Conservation (phyloP, 2,113 vertebrate genomes). For the Ascaphus truei region DNA sequence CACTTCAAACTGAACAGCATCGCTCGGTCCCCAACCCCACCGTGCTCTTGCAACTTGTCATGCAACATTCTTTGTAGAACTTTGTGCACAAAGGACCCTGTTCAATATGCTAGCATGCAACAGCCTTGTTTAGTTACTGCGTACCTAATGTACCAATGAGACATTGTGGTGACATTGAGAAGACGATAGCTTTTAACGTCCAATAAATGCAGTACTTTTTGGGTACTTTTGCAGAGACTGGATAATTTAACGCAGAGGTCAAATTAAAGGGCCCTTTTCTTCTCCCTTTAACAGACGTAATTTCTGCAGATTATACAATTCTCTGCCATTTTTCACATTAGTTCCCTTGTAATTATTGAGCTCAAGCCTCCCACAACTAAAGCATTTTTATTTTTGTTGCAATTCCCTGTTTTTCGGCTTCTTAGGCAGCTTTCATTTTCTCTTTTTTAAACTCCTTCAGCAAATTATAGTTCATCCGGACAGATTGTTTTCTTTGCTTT, state of each 20-base stretch:
- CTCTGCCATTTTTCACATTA: conserved; percentile 29
- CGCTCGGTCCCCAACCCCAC: too few relatives aligned
- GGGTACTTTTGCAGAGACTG: background rate
- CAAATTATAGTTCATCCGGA: too few relatives aligned
- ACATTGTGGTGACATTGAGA: background rate
- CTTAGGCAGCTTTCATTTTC: too few relatives aligned
- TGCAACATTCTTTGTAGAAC: too few relatives aligned
- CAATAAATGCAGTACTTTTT: conserved; percentile 31
- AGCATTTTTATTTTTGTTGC: background rate
- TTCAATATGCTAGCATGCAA: background rate
- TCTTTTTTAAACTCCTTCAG: too few relatives aligned
- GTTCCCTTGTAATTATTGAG: background rate
- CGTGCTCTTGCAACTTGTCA: too few relatives aligned
- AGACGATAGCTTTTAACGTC: conserved; percentile 2
- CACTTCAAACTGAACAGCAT: too few relatives aligned
- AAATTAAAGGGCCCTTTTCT: too few relatives aligned
- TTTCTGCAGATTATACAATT: background rate
- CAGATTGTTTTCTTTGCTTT: too few relatives aligned
- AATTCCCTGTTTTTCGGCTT: too few relatives aligned
- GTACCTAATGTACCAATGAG: conserved; percentile 13
- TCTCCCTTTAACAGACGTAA: too few relatives aligned
- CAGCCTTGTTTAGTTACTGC: background rate
- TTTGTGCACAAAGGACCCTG: too few relatives aligned
- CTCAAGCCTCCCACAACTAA: conserved; percentile 8
- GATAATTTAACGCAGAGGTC: conserved; percentile 3